Percentiles rank a stretch among this genome's conserved stretches.
Conservation (phyloP, 2,797 vertebrate species). For the Oophaga sylvatica region DNA sequence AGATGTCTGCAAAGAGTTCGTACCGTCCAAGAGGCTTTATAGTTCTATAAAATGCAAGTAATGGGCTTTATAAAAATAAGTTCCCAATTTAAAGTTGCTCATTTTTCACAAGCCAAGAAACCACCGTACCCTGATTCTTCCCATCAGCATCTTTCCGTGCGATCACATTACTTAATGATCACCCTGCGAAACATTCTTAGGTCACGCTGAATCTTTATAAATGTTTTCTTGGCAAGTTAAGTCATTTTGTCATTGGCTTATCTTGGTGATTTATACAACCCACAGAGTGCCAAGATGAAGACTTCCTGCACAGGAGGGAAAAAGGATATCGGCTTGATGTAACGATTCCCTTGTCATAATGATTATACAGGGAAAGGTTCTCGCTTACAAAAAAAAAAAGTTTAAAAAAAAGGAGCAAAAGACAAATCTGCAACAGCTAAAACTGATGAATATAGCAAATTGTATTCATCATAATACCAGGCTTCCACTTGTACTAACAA, state of each 20-base stretch:
- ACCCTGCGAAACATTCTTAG: slow-evolving; percentile 22
- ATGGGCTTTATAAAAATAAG: background rate
- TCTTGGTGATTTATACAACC: slow-evolving; percentile 42
- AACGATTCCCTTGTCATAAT: slow-evolving; percentile 20
- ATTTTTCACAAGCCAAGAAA: background rate
- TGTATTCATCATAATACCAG: background rate
- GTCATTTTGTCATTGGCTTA: slow-evolving; percentile 52
- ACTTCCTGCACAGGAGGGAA: slow-evolving; percentile 45
- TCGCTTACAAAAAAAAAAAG: background rate
- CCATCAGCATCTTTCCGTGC: slow-evolving; percentile 43
- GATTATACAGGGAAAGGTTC: slow-evolving; percentile 21
- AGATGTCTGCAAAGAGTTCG: background rate
- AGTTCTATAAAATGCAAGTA: background rate
- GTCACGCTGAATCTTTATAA: slow-evolving; percentile 49
- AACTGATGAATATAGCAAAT: background rate
- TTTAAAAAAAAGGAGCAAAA: background rate
- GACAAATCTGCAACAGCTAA: background rate
- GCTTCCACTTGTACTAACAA: background rate
- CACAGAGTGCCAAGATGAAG: slow-evolving; percentile 39
- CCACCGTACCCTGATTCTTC: background rate
- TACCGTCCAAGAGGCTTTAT: background rate
- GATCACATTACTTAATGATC: slow-evolving; percentile 44
- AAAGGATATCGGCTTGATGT: slow-evolving; percentile 32
- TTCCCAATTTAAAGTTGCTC: background rate
- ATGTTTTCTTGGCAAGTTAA: slow-evolving; percentile 52